These are phyloP conservation scores for Zosterops japonicus DNA, from an alignment of 2,113 vertebrate genomes.

Conservation along the genomic window DNA sequence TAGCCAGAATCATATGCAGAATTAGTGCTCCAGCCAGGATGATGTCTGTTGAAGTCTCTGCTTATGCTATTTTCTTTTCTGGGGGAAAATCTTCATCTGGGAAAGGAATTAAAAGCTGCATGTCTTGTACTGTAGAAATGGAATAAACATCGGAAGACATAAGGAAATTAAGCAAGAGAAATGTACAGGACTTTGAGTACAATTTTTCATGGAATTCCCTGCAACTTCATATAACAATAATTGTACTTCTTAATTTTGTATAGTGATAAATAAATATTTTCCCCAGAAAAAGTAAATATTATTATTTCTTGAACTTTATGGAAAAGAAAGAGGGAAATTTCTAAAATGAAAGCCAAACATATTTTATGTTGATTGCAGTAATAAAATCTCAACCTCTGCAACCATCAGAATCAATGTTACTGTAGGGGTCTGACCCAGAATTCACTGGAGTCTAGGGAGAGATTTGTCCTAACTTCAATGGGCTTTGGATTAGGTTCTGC, in stretches of 20 bases:
- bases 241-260: background rate
- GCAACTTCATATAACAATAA: background rate
- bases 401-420: slow-evolving; percentile 43
- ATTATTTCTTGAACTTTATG: background rate
- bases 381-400: slow-evolving; percentile 62
- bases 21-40: background rate
- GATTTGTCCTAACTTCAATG: slow-evolving; percentile 53
- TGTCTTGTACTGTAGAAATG: background rate
- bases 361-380: slow-evolving; percentile 53
- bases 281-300: background rate
- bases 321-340: background rate
- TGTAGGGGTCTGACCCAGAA: slow-evolving; percentile 60
- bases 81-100: background rate
- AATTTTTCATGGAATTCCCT: background rate
- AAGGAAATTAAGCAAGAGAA: background rate
- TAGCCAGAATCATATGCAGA: background rate
- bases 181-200: background rate
- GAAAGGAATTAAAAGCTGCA: background rate
- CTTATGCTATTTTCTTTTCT: background rate
- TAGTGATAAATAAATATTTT: background rate
- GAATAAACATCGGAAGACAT: background rate
- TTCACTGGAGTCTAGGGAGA: slow-evolving; percentile 62
- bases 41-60: background rate
- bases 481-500: slow-evolving; percentile 55
- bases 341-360: slow-evolving; percentile 44